Conservation (phyloP, 2,113 vertebrate genomes). For the Isurus oxyrinchus region DNA sequence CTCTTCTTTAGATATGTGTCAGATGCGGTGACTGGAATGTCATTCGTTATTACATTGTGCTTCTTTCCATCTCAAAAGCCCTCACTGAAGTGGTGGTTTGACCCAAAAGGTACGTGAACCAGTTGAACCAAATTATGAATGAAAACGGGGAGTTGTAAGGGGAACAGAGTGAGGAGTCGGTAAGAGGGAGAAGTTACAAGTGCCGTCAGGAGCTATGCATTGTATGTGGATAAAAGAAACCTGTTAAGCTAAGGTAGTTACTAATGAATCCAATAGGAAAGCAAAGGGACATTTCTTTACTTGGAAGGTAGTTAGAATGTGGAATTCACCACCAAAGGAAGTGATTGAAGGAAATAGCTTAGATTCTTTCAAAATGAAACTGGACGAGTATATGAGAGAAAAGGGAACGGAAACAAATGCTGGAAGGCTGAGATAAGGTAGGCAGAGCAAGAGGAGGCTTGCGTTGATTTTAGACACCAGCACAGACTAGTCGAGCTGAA, state of each 20-base stretch:
- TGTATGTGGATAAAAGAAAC: not conserved
- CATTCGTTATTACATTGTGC: conserved; percentile 80
- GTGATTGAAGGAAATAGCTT: no score
- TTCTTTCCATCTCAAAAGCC: conserved; percentile 92
- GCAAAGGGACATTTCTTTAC: no score
- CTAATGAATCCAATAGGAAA: no score
- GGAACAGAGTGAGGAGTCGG: not conserved
- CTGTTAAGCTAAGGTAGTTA: not conserved
- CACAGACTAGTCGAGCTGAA: no score
- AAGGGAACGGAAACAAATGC: no score
- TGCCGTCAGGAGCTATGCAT: not conserved
- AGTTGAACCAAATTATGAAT: not conserved
- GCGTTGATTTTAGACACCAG: no score
- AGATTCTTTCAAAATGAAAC: no score
- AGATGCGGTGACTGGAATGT: conserved; percentile 81
- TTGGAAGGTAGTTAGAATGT: no score
- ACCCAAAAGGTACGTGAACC: conserved; percentile 69
- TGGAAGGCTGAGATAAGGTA: no score
- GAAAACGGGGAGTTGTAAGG: not conserved
- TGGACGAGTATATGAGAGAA: no score
- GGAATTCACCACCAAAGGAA: no score
- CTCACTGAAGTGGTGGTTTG: conserved; percentile 86
- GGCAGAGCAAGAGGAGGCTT: no score
- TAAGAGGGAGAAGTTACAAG: not conserved
- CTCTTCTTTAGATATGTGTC: conserved; percentile 75